Conservation (phyloP, 2,113 vertebrate species). For the Seriola dumerili region DNA sequence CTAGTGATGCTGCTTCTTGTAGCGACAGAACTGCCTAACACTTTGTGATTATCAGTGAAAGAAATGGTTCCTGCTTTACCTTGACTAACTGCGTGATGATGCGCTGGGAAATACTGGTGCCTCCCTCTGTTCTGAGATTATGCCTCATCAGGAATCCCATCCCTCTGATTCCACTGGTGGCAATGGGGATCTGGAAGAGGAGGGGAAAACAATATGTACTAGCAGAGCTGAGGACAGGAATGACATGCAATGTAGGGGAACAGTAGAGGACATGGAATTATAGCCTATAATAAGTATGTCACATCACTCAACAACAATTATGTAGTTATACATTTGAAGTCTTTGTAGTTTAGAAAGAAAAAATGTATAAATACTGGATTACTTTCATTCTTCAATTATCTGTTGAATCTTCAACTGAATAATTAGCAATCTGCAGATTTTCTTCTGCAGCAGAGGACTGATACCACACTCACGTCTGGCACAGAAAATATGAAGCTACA, state of each 20-base stretch:
- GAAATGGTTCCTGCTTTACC: conserved; percentile 79
- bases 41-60: not conserved
- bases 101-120: conserved; percentile 84
- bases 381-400: no score
- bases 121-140: conserved; percentile 86
- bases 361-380: not conserved
- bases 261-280: not conserved
- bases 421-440: not conserved
- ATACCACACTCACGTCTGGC: not conserved
- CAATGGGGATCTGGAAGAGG: conserved; percentile 91
- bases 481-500: not conserved
- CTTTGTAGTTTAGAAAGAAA: no score
- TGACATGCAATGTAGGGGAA: no score
- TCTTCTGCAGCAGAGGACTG: not conserved
- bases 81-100: conserved; percentile 93
- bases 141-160: conserved; percentile 96
- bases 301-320: not conserved
- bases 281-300: not conserved
- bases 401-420: not conserved
- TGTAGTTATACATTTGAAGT: not conserved
- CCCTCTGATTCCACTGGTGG: conserved; percentile 93
- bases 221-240: not conserved
- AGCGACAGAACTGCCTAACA: no score
- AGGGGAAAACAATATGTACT: not conserved
- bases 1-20: no score